Percentiles rank a stretch among this genome's conserved stretches.
Conservation (phyloP, 2,113 vertebrate species). For the Clarias magur region DNA sequence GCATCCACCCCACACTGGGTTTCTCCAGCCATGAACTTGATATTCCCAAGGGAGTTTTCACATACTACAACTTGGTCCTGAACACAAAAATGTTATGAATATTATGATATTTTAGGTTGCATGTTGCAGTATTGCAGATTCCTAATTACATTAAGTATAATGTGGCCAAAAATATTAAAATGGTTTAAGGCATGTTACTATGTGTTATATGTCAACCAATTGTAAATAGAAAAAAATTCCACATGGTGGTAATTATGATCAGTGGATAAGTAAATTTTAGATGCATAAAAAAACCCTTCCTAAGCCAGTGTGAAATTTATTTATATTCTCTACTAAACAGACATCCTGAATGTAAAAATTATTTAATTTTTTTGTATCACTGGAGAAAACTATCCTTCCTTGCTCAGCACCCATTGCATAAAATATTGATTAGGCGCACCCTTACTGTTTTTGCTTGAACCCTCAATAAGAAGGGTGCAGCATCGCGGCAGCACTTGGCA, state of each 20-base stretch:
- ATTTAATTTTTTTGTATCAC: background rate
- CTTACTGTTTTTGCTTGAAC: constrained; percentile 49
- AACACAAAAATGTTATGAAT: background rate
- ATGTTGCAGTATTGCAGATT: background rate
- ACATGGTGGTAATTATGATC: background rate
- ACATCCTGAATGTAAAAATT: background rate
- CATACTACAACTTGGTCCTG: background rate
- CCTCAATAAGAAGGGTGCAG: constrained; percentile 24
- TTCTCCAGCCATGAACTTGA: background rate
- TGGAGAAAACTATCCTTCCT: background rate
- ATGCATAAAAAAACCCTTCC: background rate
- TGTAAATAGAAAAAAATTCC: background rate
- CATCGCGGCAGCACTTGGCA: constrained; percentile 46
- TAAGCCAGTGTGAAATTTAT: background rate
- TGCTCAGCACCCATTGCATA: constrained; percentile 14
- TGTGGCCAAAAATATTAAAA: background rate
- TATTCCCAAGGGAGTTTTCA: background rate
- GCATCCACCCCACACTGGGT: background rate
- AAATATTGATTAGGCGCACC: constrained; percentile 38
- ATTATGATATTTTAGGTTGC: background rate
- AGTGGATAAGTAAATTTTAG: background rate
- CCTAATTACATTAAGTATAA: background rate
- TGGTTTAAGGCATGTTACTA: background rate
- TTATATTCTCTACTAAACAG: background rate
- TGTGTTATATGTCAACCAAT: background rate